Evolutionary conservation across 2,113 vertebrate genomes (phyloP).

Genomic region (human (Homo sapiens)): GRCh38 chrX:136497501-136498000

Average conservation of each 20-base stretch:
- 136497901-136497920: conserved; percentile 3
- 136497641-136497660: neutral
- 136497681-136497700: conserved; percentile 68
- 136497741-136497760: conserved; percentile 87
- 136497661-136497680: conserved; percentile 78
- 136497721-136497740: conserved; percentile 94
- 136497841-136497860: conserved; percentile 95
- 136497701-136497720: conserved; percentile 89
- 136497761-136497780: conserved; percentile 25
- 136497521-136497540: neutral
- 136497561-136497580: neutral
- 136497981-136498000: neutral
- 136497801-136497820: conserved; percentile 89
- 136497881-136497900: neutral
- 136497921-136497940: neutral
- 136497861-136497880: conserved; percentile 93
- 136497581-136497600: neutral
- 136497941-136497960: neutral
- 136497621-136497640: neutral
- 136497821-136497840: conserved; percentile 95
- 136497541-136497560: conserved; percentile 57
- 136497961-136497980: neutral
- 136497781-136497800: conserved; percentile 79
- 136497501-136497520: neutral
- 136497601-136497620: neutral